Base-by-base conservation (phyloP, 37 sponge, comb jelly and placozoan genomes). In the Axinella damicornis region DNA sequence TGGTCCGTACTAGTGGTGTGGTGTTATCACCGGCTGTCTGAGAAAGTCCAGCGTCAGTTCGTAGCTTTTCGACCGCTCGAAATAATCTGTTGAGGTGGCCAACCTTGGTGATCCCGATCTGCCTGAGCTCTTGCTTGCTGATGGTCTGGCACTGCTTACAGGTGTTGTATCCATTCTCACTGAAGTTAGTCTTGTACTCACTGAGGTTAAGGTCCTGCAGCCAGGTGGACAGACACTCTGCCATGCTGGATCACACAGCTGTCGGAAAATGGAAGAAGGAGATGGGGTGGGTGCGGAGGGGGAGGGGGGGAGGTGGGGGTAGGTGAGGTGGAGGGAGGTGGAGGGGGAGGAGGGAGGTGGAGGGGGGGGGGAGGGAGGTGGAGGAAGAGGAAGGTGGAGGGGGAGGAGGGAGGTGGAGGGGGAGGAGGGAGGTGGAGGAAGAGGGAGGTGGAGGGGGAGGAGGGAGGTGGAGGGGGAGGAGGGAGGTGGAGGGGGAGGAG, bases 31-130 rank as follows among this genome's bases (percentile, higher is more conserved):
- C 57, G 56, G 0, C 19, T 21, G 68, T 28, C 36, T 1, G 61
- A 20, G 28, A 34, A 34, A 33, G 18, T 4, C 12, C 28, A 1
- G 33, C 75, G 0, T 73, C 74, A 65, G 20, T 21, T 33, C 58
- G 27, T 20, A 85, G 57, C 32, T 71, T 80, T 14, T 75, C 85
- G 76, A 85, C 36, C 18, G 77, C 89, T 33, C 84, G 81, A 15
- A 78, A 27, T 16, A 93, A 60, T 20, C 93, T 61, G 40, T 81
- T 93, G 35, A 88, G 0, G 57, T 93, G 90, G 1, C 93, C 93
- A 24, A 88, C 72, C 57, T 92, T 92, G 4, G 21, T 63, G 28
- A 92, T 37, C 0, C 93, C 93, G 53, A 94, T 78, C n/a, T 30
- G 69, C 66, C 83, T 87, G 59, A 90, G 54, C 77, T 52, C 58